These are phyloP conservation scores for Riparia riparia DNA, from an alignment of 2,113 vertebrate species.

Conservation along the genomic window DNA sequence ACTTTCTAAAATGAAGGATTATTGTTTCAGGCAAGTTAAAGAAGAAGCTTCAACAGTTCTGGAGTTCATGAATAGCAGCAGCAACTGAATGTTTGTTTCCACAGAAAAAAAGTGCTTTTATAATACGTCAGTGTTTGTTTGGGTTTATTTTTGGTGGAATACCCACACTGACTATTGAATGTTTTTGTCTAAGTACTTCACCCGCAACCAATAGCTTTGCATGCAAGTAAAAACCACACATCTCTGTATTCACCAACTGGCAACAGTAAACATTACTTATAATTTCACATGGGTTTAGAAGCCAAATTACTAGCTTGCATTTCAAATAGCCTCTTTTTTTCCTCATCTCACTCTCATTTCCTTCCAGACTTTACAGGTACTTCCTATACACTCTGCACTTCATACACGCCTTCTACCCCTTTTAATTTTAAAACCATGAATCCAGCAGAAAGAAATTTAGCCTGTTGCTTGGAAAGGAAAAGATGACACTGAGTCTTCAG, in stretches of 20 bases:
- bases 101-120: background rate
- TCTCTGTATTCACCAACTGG: conserved; percentile 8
- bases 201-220: conserved; percentile 34
- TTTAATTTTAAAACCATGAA: background rate
- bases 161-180: background rate
- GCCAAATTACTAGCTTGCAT: conserved; percentile 27
- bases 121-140: conserved; percentile 21
- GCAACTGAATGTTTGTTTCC: background rate
- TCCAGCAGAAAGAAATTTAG: background rate
- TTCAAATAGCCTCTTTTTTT: background rate
- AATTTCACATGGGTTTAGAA: conserved; percentile 46
- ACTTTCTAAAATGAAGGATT: background rate
- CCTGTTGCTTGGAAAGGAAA: conserved; percentile 3
- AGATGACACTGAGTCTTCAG: conserved; percentile 2
- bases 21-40: background rate
- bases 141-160: conserved; percentile 57
- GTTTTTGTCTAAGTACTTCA: conserved; percentile 39
- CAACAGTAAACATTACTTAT: conserved; percentile 46
- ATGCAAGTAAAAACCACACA: conserved; percentile 44
- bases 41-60: background rate
- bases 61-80: background rate
- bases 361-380: conserved; percentile 11
- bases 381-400: background rate
- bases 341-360: background rate
- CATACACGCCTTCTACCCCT: background rate